Evolutionary conservation across 64 coral and sea anemone species (phyloP).

Genomic region (Trachythela sp.): DNA sequence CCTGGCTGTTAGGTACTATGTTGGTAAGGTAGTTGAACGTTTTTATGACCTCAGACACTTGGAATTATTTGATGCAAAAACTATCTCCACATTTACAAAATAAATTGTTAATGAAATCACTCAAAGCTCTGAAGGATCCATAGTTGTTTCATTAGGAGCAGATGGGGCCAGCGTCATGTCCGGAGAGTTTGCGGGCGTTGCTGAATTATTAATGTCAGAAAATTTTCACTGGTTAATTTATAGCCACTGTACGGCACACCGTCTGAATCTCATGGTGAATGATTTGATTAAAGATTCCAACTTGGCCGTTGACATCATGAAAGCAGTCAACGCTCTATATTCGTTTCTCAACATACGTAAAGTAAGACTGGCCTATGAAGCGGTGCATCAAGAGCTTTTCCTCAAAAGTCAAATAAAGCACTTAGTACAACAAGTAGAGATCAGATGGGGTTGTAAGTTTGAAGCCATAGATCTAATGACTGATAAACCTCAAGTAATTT

Average conservation of each 20-base stretch:
- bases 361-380: not conserved
- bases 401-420: constrained; percentile 3
- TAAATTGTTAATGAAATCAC: too few relatives aligned
- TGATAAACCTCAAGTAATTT: constrained; percentile 5
- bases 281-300: not conserved
- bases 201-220: not conserved
- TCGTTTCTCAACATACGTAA: constrained; percentile 12
- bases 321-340: not conserved
- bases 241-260: constrained; percentile 8
- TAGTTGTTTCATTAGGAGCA: too few relatives aligned
- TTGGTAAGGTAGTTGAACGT: too few relatives aligned
- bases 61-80: too few relatives aligned
- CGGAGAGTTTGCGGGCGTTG: not conserved
- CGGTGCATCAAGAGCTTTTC: not conserved
- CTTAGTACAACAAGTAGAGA: not conserved
- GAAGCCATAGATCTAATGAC: too few relatives aligned
- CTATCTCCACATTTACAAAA: too few relatives aligned
- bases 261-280: not conserved
- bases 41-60: too few relatives aligned
- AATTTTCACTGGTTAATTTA: not conserved
- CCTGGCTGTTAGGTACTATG: too few relatives aligned
- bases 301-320: not conserved
- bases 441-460: too few relatives aligned
- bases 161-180: not conserved
- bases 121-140: too few relatives aligned